Evolutionary conservation across 2,113 vertebrate species (phyloP), one percentile per base, ranked within the genome.

Genomic region (Salminus brasiliensis): DNA sequence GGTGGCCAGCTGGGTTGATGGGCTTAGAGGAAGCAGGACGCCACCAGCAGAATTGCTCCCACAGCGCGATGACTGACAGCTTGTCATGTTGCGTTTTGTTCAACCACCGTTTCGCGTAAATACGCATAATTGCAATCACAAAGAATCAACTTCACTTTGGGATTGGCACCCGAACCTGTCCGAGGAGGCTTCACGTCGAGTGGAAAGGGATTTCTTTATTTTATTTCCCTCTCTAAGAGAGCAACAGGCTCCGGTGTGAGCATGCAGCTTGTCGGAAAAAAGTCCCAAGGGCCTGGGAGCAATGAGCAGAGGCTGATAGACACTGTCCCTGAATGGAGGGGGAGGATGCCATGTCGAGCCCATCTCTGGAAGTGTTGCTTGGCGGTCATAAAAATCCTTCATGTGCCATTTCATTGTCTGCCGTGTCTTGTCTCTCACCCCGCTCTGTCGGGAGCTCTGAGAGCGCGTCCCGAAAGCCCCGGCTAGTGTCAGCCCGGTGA

Each of bases 321-420:
- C 10, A 8, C 11, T 21, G 29, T 27, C n/a, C 0, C 39, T 23
- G 30, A 47, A 70, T 21, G 25, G 12, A 47, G 30, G 27, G 66
- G 55, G 12, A 23, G 15, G 30, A 15, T 36, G 55, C 29, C 45
- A 62, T 36, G 49, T 45, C 21, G 32, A 4, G 21, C 29, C 15
- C 4, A 57, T 83, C 67, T 47, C 66, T 27, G 18, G 27, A 78
- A 69, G 83, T 78, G 55, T 78, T 84, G 78, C 72, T 77, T 73
- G 68, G 41, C 55, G 53, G 78, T 80, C 74, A 72, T 59, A 74
- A 74, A 73, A 74, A 78, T 84, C 79, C 63, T 74, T 84, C 79
- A 84, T 59, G 75, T 76, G 77, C 67, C 83, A 70, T 63, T 74
- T 74, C 78, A 74, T 57, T 68, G 74, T 74, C 63, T 45, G 55